A percentile compares a stretch with the other conserved stretches of the same genome.
Evolutionary conservation across 2,888 invertebrate species (phyloP).

Genomic region (Microplitis manilae): DNA sequence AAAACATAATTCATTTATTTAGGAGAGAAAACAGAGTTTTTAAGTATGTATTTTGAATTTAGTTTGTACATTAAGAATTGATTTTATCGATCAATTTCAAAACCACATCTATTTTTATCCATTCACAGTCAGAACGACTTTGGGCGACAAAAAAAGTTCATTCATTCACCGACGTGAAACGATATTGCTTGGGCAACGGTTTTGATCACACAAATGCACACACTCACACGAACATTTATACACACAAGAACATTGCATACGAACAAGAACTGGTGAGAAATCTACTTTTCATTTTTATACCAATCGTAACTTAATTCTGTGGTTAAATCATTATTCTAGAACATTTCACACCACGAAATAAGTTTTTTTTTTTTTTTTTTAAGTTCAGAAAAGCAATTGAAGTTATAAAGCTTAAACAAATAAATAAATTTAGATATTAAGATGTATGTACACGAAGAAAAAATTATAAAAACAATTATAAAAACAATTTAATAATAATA

Average conservation of each 20-base stretch:
- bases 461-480: no score
- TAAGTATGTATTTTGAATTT: not conserved
- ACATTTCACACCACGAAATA: not conserved
- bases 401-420: no score
- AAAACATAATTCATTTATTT: not conserved
- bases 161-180: not conserved
- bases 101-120: not conserved
- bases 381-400: no score
- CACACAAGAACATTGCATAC: not conserved
- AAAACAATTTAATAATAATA: no score
- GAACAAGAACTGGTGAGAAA: not conserved
- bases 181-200: not conserved
- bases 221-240: not conserved
- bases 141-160: not conserved
- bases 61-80: not conserved
- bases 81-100: not conserved
- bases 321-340: slow-evolving; percentile 14
- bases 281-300: slow-evolving; percentile 4
- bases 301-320: not conserved
- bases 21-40: not conserved
- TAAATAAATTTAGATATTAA: no score
- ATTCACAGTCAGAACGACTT: not conserved
- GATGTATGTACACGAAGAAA: no score
- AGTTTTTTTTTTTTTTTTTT: no score
- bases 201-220: not conserved